Evolutionary conservation across 2,797 vertebrate species (phyloP), one percentile per base, ranked within the genome.

Genomic region (Anolis apletophallus): DNA sequence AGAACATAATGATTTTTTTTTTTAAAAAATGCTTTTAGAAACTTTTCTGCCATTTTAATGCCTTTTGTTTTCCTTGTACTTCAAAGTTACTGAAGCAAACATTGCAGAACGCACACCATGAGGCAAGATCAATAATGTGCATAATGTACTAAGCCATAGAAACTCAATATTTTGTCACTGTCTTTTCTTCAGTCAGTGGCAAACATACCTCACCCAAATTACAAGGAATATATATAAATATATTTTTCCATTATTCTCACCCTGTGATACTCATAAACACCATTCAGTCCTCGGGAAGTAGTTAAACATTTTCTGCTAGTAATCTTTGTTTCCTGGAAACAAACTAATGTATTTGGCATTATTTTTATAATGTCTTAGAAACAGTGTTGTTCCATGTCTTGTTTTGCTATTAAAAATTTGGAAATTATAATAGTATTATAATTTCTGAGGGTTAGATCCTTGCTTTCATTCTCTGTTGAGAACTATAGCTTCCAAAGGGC

Each of bases 131-230:
- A 80, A 13, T 89, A 89, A 81, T 23, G 54, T 0, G 7, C 81
- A 26, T 0, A 0, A 57, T 52, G 71, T 68, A 80, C 40, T 54
- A 86, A 91, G 82, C 82, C 52, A 52, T 87, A 91, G 46, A 81
- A 91, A 50, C 68, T 91, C 67, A 46, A 1, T 90, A 93, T 21
- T 12, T 86, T 57, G 23, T 89, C 88, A 23, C 80, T 90, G 80
- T 72, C 0, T 80, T 88, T 90, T 88, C 5, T 85, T 90, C 81
- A 86, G 75, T 81, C 88, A 88, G 85, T 76, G 92, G 85, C 68
- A 93, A 89, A 93, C 75, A 32, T 55, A 87, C 2, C 23, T 69
- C 2, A 82, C 46, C 46, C 46, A 32, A 85, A 71, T 69, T 36
- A 5, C 36, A 71, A 90, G 23, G 88, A 90, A 90, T 67, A 86